Evolutionary conservation across 2,113 vertebrate genomes (phyloP), one percentile per base, ranked within the genome.

Genomic region (Catharus fuscescens): DNA sequence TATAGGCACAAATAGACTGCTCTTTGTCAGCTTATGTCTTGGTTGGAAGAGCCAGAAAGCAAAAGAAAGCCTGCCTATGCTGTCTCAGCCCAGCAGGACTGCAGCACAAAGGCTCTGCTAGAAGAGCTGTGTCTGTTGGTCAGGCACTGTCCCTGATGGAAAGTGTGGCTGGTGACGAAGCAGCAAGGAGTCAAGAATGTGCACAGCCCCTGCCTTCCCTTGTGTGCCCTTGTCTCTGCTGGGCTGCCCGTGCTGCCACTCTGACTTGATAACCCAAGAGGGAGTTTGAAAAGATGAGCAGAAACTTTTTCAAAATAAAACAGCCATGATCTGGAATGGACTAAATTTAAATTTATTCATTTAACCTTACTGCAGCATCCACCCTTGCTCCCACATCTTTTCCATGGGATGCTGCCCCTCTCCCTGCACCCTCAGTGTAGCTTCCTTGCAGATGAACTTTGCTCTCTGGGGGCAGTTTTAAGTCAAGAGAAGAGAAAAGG

Each of bases 161-260:
- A 81, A 70, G 36, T 2, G 1, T 16, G 38, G 18, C 23, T 48
- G 5, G 0, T 25, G 9, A 70, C 12, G 47, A 72, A 92, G 53
- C 47, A 42, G 19, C 23, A 52, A 56, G 34, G 34, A 81, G 34
- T 28, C 34, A 52, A 31, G 29, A 11, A 6, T 4, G 42, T 36
- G 8, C 14, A 18, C 24, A 72, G 24, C 21, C 40, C 19, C 10
- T 94, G 52, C 34, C 21, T 77, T 69, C 20, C 50, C 15, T 52
- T 44, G 14, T 0, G 0, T 57, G n/a, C 73, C 31, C 34, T 59
- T 16, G 14, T 40, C 34, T 47, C 54, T 36, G 25, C 66, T 53
- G 36, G 28, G 26, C 29, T 80, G 38, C 29, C 29, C 12, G 7
- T 7, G 3, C 31, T 44, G 42, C 45, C 8, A 2, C 42, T 80